Base-by-base conservation (phyloP, 2,113 vertebrate species). In the Rhabdomys dilectus region DNA sequence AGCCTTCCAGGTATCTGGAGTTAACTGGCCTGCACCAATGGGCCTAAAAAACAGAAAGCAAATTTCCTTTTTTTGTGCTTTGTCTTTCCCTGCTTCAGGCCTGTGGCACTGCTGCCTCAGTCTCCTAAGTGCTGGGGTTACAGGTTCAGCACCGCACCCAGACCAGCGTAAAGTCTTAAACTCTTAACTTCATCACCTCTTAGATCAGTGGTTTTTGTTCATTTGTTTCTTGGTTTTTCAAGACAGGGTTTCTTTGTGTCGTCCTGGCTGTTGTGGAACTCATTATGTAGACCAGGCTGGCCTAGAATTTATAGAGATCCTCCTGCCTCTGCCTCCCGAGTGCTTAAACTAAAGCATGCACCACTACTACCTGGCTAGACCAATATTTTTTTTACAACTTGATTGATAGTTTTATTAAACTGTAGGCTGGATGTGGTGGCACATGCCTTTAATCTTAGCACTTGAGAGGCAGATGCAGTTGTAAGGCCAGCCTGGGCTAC, bases 371-470 rank as follows among this genome's bases (percentile, higher is more conserved):
- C 72, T 39, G 19, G 72, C 72, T 51, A 78, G 45, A 51, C 29
- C 76, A 48, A 15, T 31, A 6, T 31, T 64, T 42, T 45, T 75
- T 95, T 81, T 75, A 81, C 34, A 88, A 21, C 42, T 58, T 73
- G 66, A n/a, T 73, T 73, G 70, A 78, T 13, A 36, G 66, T 94
- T 90, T 96, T 94, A 21, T 91, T 89, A 88, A 77, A n/a, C 42
- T 72, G 34, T 68, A 34, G n/a, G 19, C 70, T 72, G n/a, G n/a
- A 73, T 73, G 36, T 73, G 70, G 70, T 72, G 36, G n/a, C 15
- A 70, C 16, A 19, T 12, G 11, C 68, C 68, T 70, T 70, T 66
- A 66, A 66, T 66, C 66, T 19, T 36, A 72, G 36, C 6, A 8
- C 34, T n/a, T 19, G 34, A 9, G 70, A 22, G 21, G n/a, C 72